These are phyloP conservation scores for Pachypeltis micranthus DNA, from an alignment of 1,140 invertebrate species.

Conservation along the genomic window DNA sequence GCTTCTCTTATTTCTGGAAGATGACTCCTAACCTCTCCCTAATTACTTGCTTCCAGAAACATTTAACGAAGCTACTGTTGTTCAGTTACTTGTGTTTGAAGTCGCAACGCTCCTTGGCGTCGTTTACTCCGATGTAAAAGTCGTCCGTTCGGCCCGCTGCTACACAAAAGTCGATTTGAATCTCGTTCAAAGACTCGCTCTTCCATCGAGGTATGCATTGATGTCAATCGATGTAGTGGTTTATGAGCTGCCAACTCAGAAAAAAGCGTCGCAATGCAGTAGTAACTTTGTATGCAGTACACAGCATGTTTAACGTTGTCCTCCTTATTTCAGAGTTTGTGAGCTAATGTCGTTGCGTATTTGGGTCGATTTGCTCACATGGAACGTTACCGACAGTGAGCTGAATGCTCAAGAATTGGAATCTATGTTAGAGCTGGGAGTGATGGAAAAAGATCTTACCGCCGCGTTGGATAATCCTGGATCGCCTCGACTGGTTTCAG, in stretches of 20 bases:
- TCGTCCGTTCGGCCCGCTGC: neutral
- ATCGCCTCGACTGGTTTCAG: neutral
- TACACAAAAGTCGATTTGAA: conserved; percentile 9
- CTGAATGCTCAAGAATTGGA: neutral
- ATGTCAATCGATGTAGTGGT: too few species aligned
- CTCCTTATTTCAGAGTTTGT: neutral
- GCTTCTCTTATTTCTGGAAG: too few species aligned
- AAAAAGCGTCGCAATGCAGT: too few species aligned
- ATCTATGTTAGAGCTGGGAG: neutral
- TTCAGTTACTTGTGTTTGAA: conserved; percentile 11
- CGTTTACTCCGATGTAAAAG: conserved; percentile 2
- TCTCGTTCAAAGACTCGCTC: conserved; percentile 5
- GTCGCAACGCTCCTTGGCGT: neutral
- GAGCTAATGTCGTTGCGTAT: neutral
- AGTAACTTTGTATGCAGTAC: too few species aligned
- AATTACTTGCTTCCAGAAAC: conserved; percentile 14
- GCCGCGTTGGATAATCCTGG: neutral
- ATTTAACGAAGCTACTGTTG: conserved; percentile 4
- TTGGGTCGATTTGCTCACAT: neutral
- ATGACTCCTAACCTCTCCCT: too few species aligned
- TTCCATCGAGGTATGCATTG: conserved; percentile 9
- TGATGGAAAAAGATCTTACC: neutral
- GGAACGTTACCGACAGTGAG: neutral
- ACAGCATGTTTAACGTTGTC: too few species aligned
- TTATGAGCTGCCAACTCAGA: too few species aligned